Evolutionary conservation across 92 coral and sea anemone species (phyloP), one percentile per base, ranked within the genome.

Genomic region (Isaurus tuberculatus): DNA sequence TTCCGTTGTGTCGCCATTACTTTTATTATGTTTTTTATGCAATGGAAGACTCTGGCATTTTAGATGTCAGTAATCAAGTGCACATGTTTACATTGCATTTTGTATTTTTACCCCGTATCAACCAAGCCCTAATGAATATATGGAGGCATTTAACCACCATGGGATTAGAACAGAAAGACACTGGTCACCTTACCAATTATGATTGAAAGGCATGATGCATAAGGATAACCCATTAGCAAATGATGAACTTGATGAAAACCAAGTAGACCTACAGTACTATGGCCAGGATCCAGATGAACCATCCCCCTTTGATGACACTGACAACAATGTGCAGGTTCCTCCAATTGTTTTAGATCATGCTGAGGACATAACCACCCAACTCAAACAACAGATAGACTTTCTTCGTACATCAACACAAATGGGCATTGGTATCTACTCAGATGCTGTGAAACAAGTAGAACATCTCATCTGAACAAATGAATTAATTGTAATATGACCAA

Each of bases 131-230:
- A 16, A 84, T n/a, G 87, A 91, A 68, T 88, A 66, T 81, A 77
- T 37, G 75, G 86, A 86, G 80, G 92, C 86, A 20, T 92, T 92
- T 34, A 92, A 91, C 44, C 67, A 88, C 64, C 94, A 85, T 43
- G 58, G 83, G n/a, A 66, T 91, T 29, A 79, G 88, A 28, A 91
- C 90, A 64, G 94, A 68, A 72, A 88, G 82, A 34, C 72, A 88
- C 72, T 91, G 90, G 94, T 85, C 94, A 48, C 94, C 92, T 7
- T 75, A 91, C 83, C 95, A 91, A 60, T 67, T 92, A 86, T 89
- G 92, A 92, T 65, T 91, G 40, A 88, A 91, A 74, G 94, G 92
- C 27, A 91, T 91, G 90, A 70, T 88, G 88, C 83, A 88, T 49
- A 82, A 75, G 74, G 83, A 85, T 36, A 91, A 91, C 83, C 94